Percentiles rank a stretch among this genome's conserved stretches.
phyloP scores from a whole-genome alignment of 2,888 invertebrate species.

The Thera obeliscata region DNA sequence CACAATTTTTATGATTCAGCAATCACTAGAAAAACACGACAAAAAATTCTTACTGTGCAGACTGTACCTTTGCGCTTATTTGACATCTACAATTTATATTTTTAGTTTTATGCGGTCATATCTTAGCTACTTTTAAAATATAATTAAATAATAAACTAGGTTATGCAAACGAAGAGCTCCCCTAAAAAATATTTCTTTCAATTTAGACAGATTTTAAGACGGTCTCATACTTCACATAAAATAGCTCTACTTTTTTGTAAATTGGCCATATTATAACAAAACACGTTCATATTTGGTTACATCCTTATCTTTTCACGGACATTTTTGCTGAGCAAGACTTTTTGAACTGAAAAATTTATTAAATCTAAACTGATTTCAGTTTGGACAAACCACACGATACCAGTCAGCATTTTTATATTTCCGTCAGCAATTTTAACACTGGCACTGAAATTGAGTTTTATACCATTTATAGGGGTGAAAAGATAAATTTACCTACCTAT shows the following conservation, averaged over 20 bases:
- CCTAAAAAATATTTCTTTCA: background rate
- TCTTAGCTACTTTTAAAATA: too few species aligned
- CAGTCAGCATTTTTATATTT: slow-evolving; percentile 14
- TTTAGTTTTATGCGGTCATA: too few species aligned
- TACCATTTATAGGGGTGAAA: too few species aligned
- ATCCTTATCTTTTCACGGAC: slow-evolving; percentile 67
- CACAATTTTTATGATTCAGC: too few species aligned
- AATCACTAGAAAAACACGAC: too few species aligned
- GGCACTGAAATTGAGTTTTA: too few species aligned
- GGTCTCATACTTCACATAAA: slow-evolving; percentile 1
- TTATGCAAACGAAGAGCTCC: too few species aligned
- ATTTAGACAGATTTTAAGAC: background rate
- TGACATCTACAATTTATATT: too few species aligned
- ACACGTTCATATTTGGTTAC: slow-evolving; percentile 74
- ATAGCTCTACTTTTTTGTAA: slow-evolving; percentile 42
- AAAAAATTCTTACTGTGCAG: too few species aligned
- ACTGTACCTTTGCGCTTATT: too few species aligned
- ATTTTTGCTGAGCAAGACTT: slow-evolving; percentile 59
- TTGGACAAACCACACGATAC: slow-evolving; percentile 34
- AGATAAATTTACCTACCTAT: too few species aligned
- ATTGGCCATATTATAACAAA: slow-evolving; percentile 72
- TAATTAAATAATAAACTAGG: too few species aligned
- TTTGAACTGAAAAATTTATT: slow-evolving; percentile 56
- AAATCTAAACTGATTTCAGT: slow-evolving; percentile 26
- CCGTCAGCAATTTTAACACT: background rate